Conservation (phyloP, 2,113 vertebrate genomes). For the Oncorhynchus gorbuscha region DNA sequence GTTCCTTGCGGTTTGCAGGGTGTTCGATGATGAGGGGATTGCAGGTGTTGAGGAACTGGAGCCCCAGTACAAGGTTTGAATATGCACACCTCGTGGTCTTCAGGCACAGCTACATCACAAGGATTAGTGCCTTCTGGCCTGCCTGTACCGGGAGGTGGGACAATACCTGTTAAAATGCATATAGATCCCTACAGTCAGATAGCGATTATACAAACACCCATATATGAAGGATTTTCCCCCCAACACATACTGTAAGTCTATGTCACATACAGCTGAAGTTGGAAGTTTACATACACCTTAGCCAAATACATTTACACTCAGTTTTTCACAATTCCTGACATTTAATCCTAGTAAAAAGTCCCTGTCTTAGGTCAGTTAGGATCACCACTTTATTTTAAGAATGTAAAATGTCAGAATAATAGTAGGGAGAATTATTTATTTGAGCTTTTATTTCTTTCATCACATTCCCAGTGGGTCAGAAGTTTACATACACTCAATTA, state of each 20-base stretch:
- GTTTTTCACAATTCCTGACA: too few species aligned
- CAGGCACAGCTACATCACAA: slow-evolving; percentile 41
- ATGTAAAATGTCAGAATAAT: too few species aligned
- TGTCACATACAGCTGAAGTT: not conserved
- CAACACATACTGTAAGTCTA: not conserved
- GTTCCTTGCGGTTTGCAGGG: slow-evolving; percentile 47
- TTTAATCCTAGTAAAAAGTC: too few species aligned
- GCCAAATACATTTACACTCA: too few species aligned
- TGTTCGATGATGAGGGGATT: slow-evolving; percentile 61
- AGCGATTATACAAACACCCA: slow-evolving; percentile 42
- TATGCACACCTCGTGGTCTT: slow-evolving; percentile 69
- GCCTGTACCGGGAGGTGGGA: slow-evolving; percentile 38
- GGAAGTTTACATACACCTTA: too few species aligned
- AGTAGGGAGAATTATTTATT: too few species aligned
- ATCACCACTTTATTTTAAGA: too few species aligned
- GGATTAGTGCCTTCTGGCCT: slow-evolving; percentile 54
- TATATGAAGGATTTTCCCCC: slow-evolving; percentile 13
- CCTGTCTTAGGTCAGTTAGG: too few species aligned
- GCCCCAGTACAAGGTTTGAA: slow-evolving; percentile 72
- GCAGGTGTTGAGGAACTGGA: slow-evolving; percentile 58
- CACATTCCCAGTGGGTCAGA: too few species aligned
- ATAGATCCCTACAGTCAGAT: slow-evolving; percentile 45
- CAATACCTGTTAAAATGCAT: slow-evolving; percentile 73
- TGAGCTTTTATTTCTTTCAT: too few species aligned
- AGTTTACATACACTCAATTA: too few species aligned